Evolutionary conservation across 2,888 invertebrate genomes (phyloP).

Genomic region (Maniola hyperantus): DNA sequence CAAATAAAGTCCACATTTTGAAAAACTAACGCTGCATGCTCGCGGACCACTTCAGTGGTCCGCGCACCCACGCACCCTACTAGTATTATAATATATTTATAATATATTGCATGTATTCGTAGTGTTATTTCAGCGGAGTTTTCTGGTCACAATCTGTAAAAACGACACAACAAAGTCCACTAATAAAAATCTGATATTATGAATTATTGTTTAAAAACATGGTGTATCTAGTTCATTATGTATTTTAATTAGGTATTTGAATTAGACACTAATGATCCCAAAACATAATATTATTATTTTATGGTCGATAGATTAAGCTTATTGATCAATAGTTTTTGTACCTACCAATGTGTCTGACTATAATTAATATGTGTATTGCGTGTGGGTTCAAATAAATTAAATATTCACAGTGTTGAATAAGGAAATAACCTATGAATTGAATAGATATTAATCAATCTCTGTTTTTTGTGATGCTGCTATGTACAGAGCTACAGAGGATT

Average conservation of each 20-base stretch:
- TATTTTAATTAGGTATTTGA: not conserved
- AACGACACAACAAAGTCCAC: too few relatives aligned
- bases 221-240: too few relatives aligned
- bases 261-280: constrained; percentile 7
- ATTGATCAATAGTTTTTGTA: constrained; percentile 5
- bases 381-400: constrained; percentile 20
- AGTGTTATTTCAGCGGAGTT: too few relatives aligned
- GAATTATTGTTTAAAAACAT: too few relatives aligned
- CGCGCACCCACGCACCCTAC: too few relatives aligned
- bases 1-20: too few relatives aligned
- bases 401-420: constrained; percentile 21
- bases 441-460: constrained; percentile 9
- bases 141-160: too few relatives aligned
- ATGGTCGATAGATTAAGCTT: not conserved
- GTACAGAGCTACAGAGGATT: constrained; percentile 14
- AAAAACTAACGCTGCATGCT: too few relatives aligned
- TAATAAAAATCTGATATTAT: not conserved
- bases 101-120: too few relatives aligned
- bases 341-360: not conserved
- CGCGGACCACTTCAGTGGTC: too few relatives aligned
- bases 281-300: constrained; percentile 3
- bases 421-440: constrained; percentile 22
- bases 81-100: too few relatives aligned
- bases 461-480: constrained; percentile 17
- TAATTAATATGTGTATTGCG: constrained; percentile 17